Percentiles rank a stretch among this genome's conserved stretches.
Evolutionary conservation across 2,113 vertebrate genomes (phyloP).

Genomic region (Urocolius indicus): DNA sequence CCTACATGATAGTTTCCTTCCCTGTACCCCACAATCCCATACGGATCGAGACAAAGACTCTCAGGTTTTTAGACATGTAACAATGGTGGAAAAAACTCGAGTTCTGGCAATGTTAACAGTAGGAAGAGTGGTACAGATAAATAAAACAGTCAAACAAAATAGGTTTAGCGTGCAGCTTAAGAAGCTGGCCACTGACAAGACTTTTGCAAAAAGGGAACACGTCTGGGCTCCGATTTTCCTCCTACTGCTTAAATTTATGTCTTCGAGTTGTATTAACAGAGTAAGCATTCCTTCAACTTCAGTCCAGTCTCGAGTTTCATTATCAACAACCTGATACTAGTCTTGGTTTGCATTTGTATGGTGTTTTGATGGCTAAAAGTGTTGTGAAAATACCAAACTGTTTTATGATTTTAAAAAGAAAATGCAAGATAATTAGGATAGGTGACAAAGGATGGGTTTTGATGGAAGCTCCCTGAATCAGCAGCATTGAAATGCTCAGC

Average conservation of each 20-base stretch:
- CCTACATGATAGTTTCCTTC: not conserved
- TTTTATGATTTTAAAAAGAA: not conserved
- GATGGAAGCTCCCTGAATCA: not conserved
- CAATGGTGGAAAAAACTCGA: not conserved
- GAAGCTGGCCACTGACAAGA: not conserved
- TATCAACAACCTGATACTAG: not conserved
- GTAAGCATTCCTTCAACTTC: not conserved
- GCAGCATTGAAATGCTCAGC: not conserved
- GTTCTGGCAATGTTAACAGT: not conserved
- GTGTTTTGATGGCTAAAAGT: not conserved
- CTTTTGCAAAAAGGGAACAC: not conserved
- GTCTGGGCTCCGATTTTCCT: not conserved
- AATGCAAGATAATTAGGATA: slow-evolving; percentile 17
- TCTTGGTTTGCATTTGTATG: not conserved
- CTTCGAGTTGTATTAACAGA: slow-evolving; percentile 8
- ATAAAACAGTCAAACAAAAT: not conserved
- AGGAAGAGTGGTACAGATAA: slow-evolving; percentile 7
- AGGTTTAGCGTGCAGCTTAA: not conserved
- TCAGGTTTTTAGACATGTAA: not conserved
- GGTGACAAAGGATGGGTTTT: not conserved
- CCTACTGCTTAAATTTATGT: not conserved
- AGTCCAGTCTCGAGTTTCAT: not conserved
- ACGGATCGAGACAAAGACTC: not conserved
- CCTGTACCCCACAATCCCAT: not conserved
- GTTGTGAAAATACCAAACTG: not conserved